A percentile compares a stretch with the other conserved stretches of the same genome.
phyloP scores from a whole-genome alignment of 2,113 vertebrate species.

The Octodon degus region DNA sequence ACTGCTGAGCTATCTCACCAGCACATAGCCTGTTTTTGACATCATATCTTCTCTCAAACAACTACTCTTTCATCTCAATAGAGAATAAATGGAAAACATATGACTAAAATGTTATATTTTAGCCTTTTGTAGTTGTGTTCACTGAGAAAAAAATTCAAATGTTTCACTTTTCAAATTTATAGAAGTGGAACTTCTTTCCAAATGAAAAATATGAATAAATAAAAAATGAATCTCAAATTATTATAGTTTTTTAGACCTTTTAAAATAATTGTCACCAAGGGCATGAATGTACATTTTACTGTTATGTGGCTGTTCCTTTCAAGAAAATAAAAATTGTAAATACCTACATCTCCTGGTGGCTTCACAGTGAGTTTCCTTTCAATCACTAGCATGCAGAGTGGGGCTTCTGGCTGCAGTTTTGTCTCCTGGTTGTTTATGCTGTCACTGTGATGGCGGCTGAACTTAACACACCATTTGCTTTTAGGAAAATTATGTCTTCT shows the following conservation, averaged over 20 bases:
- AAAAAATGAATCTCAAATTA: neutral
- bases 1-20: neutral
- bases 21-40: neutral
- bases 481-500: constrained; percentile 55
- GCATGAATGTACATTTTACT: neutral
- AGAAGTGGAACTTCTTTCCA: neutral
- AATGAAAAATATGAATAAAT: neutral
- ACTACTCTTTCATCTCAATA: neutral
- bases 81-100: neutral
- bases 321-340: constrained; percentile 52
- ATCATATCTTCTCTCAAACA: neutral
- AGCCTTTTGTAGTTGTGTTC: neutral
- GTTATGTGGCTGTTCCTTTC: neutral
- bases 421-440: constrained; percentile 51
- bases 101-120: neutral
- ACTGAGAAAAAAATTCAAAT: neutral
- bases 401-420: constrained; percentile 57
- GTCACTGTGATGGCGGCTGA: constrained; percentile 57
- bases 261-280: constrained; percentile 39
- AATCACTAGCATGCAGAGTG: constrained; percentile 16
- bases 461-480: constrained; percentile 72
- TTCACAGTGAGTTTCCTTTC: constrained; percentile 45
- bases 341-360: neutral
- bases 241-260: constrained; percentile 24
- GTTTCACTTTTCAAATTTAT: neutral